These are phyloP conservation scores for Cepphus grylle DNA, from an alignment of 2,113 vertebrate genomes.

Conservation along the genomic window DNA sequence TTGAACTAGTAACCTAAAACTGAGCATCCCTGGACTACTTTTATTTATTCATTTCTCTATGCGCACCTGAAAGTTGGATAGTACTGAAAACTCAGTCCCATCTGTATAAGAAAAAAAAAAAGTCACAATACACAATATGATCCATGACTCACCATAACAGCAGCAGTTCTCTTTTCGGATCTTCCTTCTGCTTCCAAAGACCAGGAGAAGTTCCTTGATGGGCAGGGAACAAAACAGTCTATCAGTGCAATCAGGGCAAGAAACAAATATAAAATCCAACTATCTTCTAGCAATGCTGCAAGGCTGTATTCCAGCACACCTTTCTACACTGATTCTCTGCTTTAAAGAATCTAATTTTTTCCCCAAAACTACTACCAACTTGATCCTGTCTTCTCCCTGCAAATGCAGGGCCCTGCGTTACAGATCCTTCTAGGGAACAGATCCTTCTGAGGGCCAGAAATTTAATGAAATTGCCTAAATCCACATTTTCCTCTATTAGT, in stretches of 20 bases:
- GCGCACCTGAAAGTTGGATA: background rate
- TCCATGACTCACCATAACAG: background rate
- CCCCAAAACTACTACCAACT: background rate
- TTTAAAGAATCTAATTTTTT: background rate
- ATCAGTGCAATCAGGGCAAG: background rate
- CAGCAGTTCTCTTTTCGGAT: background rate
- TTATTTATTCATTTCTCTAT: background rate
- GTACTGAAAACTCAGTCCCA: background rate
- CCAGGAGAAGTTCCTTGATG: background rate
- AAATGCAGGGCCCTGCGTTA: background rate
- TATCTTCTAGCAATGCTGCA: background rate
- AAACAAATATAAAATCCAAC: background rate
- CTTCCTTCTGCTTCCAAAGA: background rate
- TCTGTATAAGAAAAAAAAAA: background rate
- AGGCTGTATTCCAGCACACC: background rate
- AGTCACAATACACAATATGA: no score
- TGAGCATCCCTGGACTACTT: background rate
- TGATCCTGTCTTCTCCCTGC: background rate
- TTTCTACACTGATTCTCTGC: background rate
- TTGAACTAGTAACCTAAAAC: background rate
- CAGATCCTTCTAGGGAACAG: background rate
- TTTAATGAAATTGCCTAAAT: background rate
- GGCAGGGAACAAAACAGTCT: background rate
- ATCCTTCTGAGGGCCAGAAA: background rate
- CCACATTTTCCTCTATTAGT: background rate